phyloP scores from a whole-genome alignment of 2,888 invertebrate species.

The Athalia circularis region DNA sequence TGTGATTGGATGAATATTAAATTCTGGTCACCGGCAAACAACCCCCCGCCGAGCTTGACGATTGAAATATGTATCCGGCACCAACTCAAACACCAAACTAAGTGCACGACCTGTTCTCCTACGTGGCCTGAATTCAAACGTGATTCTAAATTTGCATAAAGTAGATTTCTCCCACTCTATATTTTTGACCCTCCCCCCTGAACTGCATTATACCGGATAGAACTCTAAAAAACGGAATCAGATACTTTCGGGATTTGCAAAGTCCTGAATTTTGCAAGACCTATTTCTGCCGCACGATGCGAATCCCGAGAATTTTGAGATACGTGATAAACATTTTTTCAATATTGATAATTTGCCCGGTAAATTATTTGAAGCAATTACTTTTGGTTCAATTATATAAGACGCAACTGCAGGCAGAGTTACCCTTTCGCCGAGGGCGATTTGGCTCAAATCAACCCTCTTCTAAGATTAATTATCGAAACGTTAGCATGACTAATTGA shows the following conservation, averaged over 20 bases:
- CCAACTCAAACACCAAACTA: slow-evolving; percentile 68
- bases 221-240: too few relatives aligned
- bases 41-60: slow-evolving; percentile 57
- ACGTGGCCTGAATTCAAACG: slow-evolving; percentile 41
- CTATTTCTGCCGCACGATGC: too few relatives aligned
- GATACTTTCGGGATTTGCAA: too few relatives aligned
- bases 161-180: background rate
- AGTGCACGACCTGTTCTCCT: slow-evolving; percentile 59
- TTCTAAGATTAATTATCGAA: slow-evolving; percentile 45
- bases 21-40: slow-evolving; percentile 72
- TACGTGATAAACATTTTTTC: too few relatives aligned
- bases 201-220: background rate
- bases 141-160: slow-evolving; percentile 42
- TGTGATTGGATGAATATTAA: slow-evolving; percentile 73
- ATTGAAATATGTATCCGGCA: slow-evolving; percentile 72
- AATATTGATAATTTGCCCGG: too few relatives aligned
- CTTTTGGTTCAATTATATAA: slow-evolving; percentile 29
- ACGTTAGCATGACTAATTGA: slow-evolving; percentile 46
- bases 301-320: too few relatives aligned
- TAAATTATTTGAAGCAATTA: slow-evolving; percentile 15
- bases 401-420: slow-evolving; percentile 15
- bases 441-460: slow-evolving; percentile 43
- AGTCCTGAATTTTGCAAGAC: too few relatives aligned
- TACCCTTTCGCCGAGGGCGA: slow-evolving; percentile 33
- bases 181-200: background rate